Percentiles rank a stretch among this genome's conserved stretches.
Evolutionary conservation across 1,140 invertebrate genomes (phyloP).

Genomic region (Sipha flava): DNA sequence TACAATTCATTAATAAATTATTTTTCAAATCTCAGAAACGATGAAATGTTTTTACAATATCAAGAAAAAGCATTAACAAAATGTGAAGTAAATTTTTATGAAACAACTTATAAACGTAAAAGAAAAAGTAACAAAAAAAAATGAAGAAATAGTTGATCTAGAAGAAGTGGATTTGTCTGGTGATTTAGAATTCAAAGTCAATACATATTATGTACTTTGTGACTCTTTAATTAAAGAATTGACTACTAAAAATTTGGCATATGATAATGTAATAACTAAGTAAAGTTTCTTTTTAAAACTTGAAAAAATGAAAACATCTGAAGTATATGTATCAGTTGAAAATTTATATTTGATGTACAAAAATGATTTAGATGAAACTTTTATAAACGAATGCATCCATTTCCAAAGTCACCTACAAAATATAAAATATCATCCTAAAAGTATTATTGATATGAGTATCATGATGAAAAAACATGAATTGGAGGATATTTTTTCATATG

Average conservation of each 20-base stretch:
- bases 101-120: slow-evolving; percentile 6
- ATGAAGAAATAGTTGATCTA: not conserved
- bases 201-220: not conserved
- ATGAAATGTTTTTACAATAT: slow-evolving; percentile 9
- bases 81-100: not conserved
- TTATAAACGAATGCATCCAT: not conserved
- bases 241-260: not conserved
- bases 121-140: not conserved
- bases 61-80: slow-evolving; percentile 7
- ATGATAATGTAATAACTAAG: not conserved
- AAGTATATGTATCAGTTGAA: not conserved
- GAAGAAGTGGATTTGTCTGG: not conserved
- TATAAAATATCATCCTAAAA: not conserved
- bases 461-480: not conserved
- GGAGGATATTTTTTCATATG: not conserved
- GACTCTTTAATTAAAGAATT: not conserved
- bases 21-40: not conserved
- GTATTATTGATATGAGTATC: not conserved
- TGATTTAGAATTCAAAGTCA: not conserved
- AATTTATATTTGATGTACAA: not conserved
- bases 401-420: not conserved
- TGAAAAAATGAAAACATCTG: not conserved
- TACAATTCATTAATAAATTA: slow-evolving; percentile 1
- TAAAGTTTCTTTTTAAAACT: not conserved
- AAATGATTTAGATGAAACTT: not conserved